Evolutionary conservation across 1,140 invertebrate species (phyloP).

Genomic region (Mercenaria mercenaria): DNA sequence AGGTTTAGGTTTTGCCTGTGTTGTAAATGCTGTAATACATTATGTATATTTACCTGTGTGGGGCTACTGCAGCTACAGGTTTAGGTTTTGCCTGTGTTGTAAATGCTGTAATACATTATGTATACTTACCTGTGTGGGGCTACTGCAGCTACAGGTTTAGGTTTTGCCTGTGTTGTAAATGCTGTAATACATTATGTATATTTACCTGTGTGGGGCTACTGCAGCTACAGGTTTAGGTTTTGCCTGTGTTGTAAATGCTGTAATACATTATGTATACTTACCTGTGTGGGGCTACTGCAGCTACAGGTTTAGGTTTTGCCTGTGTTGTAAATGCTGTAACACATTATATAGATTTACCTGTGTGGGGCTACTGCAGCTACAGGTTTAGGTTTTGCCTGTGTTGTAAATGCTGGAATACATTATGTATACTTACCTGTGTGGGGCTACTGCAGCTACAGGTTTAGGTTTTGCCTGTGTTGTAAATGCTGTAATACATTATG

Average conservation of each 20-base stretch:
- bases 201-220: slow-evolving; percentile 37
- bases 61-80: neutral
- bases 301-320: slow-evolving; percentile 40
- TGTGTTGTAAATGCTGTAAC: slow-evolving; percentile 54
- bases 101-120: neutral
- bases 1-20: slow-evolving; percentile 34
- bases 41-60: slow-evolving; percentile 33
- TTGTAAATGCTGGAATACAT: too few relatives aligned
- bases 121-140: slow-evolving; percentile 8
- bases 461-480: slow-evolving; percentile 33
- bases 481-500: slow-evolving; percentile 52
- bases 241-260: too few relatives aligned
- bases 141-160: slow-evolving; percentile 39
- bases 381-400: too few relatives aligned
- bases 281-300: slow-evolving; percentile 18
- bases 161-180: slow-evolving; percentile 44
- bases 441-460: slow-evolving; percentile 36
- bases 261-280: neutral
- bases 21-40: slow-evolving; percentile 54
- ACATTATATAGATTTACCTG: slow-evolving; percentile 7
- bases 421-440: neutral
- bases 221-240: neutral
- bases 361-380: slow-evolving; percentile 25
- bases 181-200: slow-evolving; percentile 36
- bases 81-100: too few relatives aligned